Base-by-base conservation (phyloP, 2,113 vertebrate species). In the Campylorhamphus procurvoides region DNA sequence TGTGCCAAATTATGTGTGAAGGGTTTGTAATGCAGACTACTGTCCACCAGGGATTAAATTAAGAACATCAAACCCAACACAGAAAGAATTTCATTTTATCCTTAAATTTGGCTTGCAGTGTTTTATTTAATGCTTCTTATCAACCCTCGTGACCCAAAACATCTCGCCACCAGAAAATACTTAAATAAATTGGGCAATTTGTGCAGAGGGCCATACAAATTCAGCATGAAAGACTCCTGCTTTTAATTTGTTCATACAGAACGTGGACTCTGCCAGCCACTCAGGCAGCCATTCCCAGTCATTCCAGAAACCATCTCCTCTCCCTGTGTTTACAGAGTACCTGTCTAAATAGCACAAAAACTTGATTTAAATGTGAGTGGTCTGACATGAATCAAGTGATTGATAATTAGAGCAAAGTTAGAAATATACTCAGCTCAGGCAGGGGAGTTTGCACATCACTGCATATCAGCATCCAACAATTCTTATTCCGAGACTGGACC, bases 31-130 rank as follows among this genome's bases (percentile, higher is more conserved):
- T 72, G 94, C 95, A 89, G 94, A 78, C 94, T 89, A 50, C 94
- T 64, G 64, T 96, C 96, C 96, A 96, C 92, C 62, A 90, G 96
- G 93, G 96, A 96, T 94, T 96, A 96, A 96, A 96, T 97, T 96
- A 96, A 66, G 86, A 87, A 96, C 95, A 96, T 96, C 96, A 97
- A 96, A 97, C 89, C 86, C 73, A 88, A 81, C 60, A 44, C 29
- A 87, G 86, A 92, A 68, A 89, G 66, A 93, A 94, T 84, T 92
- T 66, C 56, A 79, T 96, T 96, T 96, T 93, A 79, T 76, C 84
- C 94, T 90, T 73, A 53, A 90, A 94, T 93, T 94, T 0, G 1
- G 78, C 85, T 92, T 17, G 64, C 63, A 87, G 73, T 82, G 68
- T 90, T 94, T 90, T 93, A 93, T 81, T 89, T 80, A 94, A 94